These are phyloP conservation scores for Stenchaetothrips biformis DNA, from an alignment of 2,888 invertebrate species.

Conservation along the genomic window DNA sequence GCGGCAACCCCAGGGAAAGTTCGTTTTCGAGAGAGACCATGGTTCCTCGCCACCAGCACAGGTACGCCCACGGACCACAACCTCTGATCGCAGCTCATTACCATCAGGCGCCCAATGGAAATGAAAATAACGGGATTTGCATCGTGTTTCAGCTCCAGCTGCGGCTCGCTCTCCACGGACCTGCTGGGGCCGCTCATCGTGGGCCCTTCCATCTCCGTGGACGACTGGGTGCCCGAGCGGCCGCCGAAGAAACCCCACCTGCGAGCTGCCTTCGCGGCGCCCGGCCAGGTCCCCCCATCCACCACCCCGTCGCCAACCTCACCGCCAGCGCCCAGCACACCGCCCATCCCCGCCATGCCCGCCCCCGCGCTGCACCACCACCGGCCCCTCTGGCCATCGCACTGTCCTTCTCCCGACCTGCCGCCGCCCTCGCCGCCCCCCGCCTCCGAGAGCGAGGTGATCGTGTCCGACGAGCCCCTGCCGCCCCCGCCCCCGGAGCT, in stretches of 20 bases:
- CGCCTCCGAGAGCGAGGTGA: slow-evolving; percentile 55
- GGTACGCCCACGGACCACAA: slow-evolving; percentile 10
- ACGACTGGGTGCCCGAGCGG: slow-evolving; percentile 67
- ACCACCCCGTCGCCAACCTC: slow-evolving; percentile 35
- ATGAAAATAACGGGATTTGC: not conserved
- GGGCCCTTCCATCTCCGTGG: slow-evolving; percentile 58
- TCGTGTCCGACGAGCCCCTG: slow-evolving; percentile 58
- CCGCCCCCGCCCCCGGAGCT: slow-evolving; percentile 61
- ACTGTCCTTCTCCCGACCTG: slow-evolving; percentile 51
- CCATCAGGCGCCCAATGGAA: no score
- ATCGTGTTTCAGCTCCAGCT: slow-evolving; percentile 47
- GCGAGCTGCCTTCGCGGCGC: slow-evolving; percentile 48
- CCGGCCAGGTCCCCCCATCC: slow-evolving; percentile 39
- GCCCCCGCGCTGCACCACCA: slow-evolving; percentile 44
- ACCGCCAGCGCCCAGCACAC: slow-evolving; percentile 41
- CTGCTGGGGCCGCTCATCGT: slow-evolving; percentile 58
- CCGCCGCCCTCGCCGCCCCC: slow-evolving; percentile 61
- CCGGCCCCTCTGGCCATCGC: slow-evolving; percentile 45
- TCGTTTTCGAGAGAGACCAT: not conserved
- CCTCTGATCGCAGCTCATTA: no score
- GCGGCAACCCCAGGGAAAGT: slow-evolving; percentile 31
- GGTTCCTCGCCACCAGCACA: slow-evolving; percentile 48
- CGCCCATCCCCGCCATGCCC: slow-evolving; percentile 52
- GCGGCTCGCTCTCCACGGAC: slow-evolving; percentile 55
- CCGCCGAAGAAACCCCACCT: slow-evolving; percentile 73